Evolutionary conservation across 1,140 invertebrate species (phyloP), one percentile per base, ranked within the genome.

Genomic region (Aphelenchoides besseyi): DNA sequence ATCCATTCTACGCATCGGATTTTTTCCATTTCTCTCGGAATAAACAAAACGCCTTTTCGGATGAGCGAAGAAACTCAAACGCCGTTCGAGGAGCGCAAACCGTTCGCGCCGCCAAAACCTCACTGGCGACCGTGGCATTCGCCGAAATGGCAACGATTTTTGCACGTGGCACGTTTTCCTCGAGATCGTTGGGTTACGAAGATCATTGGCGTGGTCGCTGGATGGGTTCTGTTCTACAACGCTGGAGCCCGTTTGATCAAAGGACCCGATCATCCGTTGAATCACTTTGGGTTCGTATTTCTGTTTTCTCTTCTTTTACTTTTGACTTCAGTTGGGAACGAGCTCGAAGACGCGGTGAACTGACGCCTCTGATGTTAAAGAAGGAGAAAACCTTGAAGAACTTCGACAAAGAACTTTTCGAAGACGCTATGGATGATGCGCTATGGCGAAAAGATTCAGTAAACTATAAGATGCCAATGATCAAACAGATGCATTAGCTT

Each of bases 201-300:
- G 63, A 32, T 66, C 36, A 53, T 66, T 28, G 36, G 33, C 32
- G 63, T 9, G 32, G 36, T 29, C 1, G n/a, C 23, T 23, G 63
- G 12, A 2, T 66, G 29, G 12, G 12, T 37, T 29, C 1, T 35
- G 2, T 26, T 30, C 16, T 66, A 41, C 36, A 66, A 66, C 32
- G 32, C 23, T 53, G 63, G 33, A 9, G 48, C 36, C 23, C 30
- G 30, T 37, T 53, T 32, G n/a, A 2, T 0, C 28, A 66, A 41
- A 53, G 63, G 63, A 12, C 63, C 63, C 12, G 8, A 66, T 37
- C 63, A 66, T 53, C 63, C 63, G 36, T 29, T 66, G 16, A 66
- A 66, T 3, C 16, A 66, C 30, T 66, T 32, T 30, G n/a, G 26
- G 63, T 66, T 18, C 16, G 63, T 1, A 16, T 53, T 36, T 66